Evolutionary conservation across 2,797 vertebrate species (phyloP), one percentile per base, ranked within the genome.

Genomic region (Balearica regulorum): DNA sequence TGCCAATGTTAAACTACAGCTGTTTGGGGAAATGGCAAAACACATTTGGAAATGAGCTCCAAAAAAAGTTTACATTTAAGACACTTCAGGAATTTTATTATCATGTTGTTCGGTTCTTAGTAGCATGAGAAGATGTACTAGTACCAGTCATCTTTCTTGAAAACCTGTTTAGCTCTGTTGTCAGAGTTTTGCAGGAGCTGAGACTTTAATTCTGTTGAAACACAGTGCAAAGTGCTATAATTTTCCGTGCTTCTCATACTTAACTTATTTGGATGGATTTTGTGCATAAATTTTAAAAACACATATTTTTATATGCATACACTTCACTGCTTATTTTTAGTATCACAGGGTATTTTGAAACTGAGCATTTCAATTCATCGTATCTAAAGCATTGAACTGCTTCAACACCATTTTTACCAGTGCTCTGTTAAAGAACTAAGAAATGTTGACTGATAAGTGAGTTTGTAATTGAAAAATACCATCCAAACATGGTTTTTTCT

Each of bases 1-100:
- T 53, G 49, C 14, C 37, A 46, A 22, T 0, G 0, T 41, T 37
- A 58, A 81, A 13, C 19, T 64, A 15, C 0, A 61, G 22, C 0
- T 66, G 3, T 43, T 28, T 18, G 16, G 29, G 37, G 21, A 61
- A 77, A 77, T 55, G 26, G 7, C 13, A 83, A 88, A 66, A 69
- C 29, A 31, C 6, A 28, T 81, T 29, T 71, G 29, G 44, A 70
- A 83, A 71, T 43, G 29, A 71, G 16, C 16, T 65, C 39, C 13
- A 31, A 41, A 89, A 46, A 64, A 77, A 3, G 7, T 37, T 75
- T 68, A 10, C 2, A 11, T 28, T 71, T 69, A 54, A 25, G 64
- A 66, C 20, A n/a, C 7, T n/a, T 79, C 10, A 46, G 26, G 29
- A 89, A 68, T 31, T 76, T 78, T 11, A 21, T n/a, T 48, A n/a